Percentiles rank a stretch among this genome's conserved stretches.
phyloP scores from a whole-genome alignment of 2,797 vertebrate genomes.

The Scomberomorus guttatus region DNA sequence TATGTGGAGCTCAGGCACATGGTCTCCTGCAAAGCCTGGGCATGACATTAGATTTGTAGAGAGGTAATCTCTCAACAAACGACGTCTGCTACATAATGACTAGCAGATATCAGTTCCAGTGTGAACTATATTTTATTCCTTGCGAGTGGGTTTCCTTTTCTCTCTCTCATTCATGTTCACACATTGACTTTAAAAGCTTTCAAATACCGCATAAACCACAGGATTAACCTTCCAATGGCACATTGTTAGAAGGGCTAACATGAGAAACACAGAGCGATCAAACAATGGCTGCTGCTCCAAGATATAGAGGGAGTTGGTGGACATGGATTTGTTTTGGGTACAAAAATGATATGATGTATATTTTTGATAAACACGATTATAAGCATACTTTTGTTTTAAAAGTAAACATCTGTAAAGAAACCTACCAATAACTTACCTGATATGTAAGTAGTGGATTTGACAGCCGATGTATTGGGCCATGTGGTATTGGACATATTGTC shows the following conservation, averaged over 20 bases:
- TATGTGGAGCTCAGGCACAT: background rate
- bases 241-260: slow-evolving; percentile 26
- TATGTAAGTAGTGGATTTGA: background rate
- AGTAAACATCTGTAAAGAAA: slow-evolving; percentile 29
- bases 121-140: slow-evolving; percentile 4
- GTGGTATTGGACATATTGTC: background rate
- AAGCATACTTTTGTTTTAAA: background rate
- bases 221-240: slow-evolving; percentile 47
- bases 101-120: slow-evolving; percentile 15
- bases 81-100: slow-evolving; percentile 30
- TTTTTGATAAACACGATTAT: slow-evolving; percentile 8
- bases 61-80: slow-evolving; percentile 5
- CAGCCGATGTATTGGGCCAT: background rate
- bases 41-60: background rate
- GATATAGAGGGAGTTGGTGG: slow-evolving; percentile 3
- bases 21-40: background rate
- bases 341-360: too few relatives aligned
- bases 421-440: slow-evolving; percentile 28
- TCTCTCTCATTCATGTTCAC: slow-evolving; percentile 19
- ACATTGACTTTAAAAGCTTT: slow-evolving; percentile 37
- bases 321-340: background rate
- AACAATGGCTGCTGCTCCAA: slow-evolving; percentile 7
- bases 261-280: slow-evolving; percentile 19
- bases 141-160: background rate
- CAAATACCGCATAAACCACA: slow-evolving; percentile 50